Evolutionary conservation across 2,888 invertebrate species (phyloP), one percentile per base, ranked within the genome.

Genomic region (Polydesmus complanatus): DNA sequence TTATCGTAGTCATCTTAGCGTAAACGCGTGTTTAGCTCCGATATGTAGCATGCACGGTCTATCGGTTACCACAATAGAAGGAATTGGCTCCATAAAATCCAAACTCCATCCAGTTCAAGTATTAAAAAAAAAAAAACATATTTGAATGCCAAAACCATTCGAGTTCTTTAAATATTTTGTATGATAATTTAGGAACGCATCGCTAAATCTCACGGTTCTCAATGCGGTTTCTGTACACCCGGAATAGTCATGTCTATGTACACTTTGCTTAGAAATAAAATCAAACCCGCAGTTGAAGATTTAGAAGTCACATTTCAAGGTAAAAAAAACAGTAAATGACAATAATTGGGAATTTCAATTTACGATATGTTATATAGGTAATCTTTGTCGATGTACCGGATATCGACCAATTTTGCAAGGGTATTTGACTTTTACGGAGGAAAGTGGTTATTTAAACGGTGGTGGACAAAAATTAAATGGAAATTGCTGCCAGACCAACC

Each of bases 191-290:
- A 60, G 68, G 88, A 90, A 69, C 78, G 90, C 65, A 80, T 94
- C 65, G 91, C 91, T 0, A 87, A 87, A 75, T 81, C 89, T 0
- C 93, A 95, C 70, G 95, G 95, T 0, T 89, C 93, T 0, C 95
- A 95, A 73, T 95, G 95, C 71, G 94, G 94, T 0, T 94, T 91
- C 73, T 94, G 93, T 69, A 94, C 94, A 0, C 94, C 94, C 0
- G 95, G 95, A 27, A 91, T 96, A 64, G 89, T 96, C 0, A 96
- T 96, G 95, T 93, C 94, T 0, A 92, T 95, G 91, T 95, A 94
- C 70, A 79, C 91, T 0, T 76, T 95, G 51, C 75, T 95, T 0
- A 78, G 95, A 68, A 86, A 80, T 67, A 81, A 81, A 51, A 78
- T 81, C 0, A 79, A 81, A 68, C 88, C 93, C 3, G 77, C 80